phyloP scores from a whole-genome alignment of 1,140 invertebrate species.

The Euschistus heros region DNA sequence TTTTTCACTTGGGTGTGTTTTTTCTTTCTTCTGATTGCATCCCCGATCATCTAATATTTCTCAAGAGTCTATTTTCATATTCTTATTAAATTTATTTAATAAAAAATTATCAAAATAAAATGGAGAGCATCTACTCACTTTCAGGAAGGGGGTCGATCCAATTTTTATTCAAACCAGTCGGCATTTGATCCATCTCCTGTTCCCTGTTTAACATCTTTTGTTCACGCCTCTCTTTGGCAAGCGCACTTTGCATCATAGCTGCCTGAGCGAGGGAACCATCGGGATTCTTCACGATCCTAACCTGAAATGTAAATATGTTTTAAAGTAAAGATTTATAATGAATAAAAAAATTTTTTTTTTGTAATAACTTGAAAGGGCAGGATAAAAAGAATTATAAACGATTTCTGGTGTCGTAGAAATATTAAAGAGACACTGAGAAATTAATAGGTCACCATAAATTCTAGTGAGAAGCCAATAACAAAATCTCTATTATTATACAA shows the following conservation, averaged over 20 bases:
- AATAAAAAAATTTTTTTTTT: too few relatives aligned
- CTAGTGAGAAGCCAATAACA: too few relatives aligned
- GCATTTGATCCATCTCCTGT: conserved; percentile 78
- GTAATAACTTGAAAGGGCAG: too few relatives aligned
- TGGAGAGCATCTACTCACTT: conserved; percentile 34
- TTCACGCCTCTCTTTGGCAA: conserved; percentile 93
- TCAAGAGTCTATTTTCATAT: not conserved
- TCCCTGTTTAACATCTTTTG: conserved; percentile 85
- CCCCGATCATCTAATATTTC: too few relatives aligned
- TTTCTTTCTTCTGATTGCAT: too few relatives aligned
- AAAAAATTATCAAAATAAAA: not conserved
- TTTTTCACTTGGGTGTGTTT: too few relatives aligned
- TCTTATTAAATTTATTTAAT: not conserved
- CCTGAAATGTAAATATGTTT: conserved; percentile 25
- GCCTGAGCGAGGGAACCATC: conserved; percentile 95
- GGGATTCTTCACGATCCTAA: conserved; percentile 96
- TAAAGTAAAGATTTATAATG: conserved; percentile 8
- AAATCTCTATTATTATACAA: too few relatives aligned
- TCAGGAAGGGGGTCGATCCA: conserved; percentile 95
- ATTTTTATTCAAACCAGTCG: conserved; percentile 75
- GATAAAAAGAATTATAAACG: too few relatives aligned
- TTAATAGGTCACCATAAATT: too few relatives aligned
- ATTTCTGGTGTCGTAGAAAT: too few relatives aligned
- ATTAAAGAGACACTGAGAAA: too few relatives aligned
- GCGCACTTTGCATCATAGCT: conserved; percentile 98